These are phyloP conservation scores for Drosophila sp. DNA, from an alignment of 1,140 invertebrate species.

Conservation along the genomic window DNA sequence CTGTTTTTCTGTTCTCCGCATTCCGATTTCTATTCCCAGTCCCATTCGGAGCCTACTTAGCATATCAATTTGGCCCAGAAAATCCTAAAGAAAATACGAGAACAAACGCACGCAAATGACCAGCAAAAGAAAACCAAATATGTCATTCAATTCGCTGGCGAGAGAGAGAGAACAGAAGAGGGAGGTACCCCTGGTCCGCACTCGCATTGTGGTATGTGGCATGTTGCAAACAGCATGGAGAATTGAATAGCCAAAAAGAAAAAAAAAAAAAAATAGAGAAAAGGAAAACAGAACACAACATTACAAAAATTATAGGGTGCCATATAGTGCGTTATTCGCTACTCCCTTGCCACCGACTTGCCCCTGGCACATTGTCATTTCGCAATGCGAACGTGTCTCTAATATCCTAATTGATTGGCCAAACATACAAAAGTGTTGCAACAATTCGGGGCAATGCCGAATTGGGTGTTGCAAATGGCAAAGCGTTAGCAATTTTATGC, in stretches of 20 bases:
- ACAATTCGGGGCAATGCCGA: neutral
- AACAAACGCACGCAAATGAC: slow-evolving; percentile 37
- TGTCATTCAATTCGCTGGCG: slow-evolving; percentile 56
- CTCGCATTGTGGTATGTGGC: neutral
- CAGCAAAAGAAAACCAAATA: slow-evolving; percentile 53
- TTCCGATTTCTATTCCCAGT: neutral
- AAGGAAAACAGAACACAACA: too few species aligned
- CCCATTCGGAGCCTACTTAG: slow-evolving; percentile 60
- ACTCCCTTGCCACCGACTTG: neutral
- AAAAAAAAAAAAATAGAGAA: too few species aligned
- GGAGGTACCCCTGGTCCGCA: neutral
- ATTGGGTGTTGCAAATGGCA: slow-evolving; percentile 16
- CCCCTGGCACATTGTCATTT: slow-evolving; percentile 22
- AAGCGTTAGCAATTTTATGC: slow-evolving; percentile 39
- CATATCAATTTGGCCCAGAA: slow-evolving; percentile 74
- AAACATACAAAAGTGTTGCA: slow-evolving; percentile 34
- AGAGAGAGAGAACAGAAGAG: neutral
- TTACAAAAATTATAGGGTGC: slow-evolving; percentile 9
- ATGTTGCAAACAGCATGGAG: slow-evolving; percentile 15
- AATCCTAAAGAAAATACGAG: slow-evolving; percentile 10
- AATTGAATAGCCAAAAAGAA: too few species aligned
- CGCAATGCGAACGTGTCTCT: slow-evolving; percentile 28
- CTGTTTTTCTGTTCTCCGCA: neutral
- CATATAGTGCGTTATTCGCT: neutral
- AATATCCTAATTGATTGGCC: slow-evolving; percentile 60